Percentiles rank a stretch among this genome's conserved stretches.
Evolutionary conservation across 2,113 vertebrate genomes (phyloP).

Genomic region (Silurus glanis): DNA sequence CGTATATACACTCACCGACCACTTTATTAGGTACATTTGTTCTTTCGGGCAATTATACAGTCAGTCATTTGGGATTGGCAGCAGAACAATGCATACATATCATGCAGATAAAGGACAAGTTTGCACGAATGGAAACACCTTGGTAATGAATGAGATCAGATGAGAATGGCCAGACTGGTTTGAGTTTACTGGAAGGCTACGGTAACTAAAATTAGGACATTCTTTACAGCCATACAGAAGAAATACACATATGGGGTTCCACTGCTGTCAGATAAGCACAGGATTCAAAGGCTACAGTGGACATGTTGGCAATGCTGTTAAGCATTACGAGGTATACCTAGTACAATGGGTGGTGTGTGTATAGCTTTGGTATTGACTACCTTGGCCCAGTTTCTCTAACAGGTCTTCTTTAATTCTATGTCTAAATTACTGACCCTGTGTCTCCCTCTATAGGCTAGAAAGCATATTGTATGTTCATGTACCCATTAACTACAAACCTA

Average conservation of each 20-base stretch:
- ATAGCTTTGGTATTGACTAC: background rate
- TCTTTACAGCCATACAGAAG: background rate
- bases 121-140: background rate
- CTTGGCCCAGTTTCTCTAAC: background rate
- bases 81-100: background rate
- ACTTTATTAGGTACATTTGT: background rate
- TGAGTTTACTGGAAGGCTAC: background rate
- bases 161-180: background rate
- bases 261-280: background rate
- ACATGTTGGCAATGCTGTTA: background rate
- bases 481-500: background rate
- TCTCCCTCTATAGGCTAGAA: conserved; percentile 27
- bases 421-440: background rate
- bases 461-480: background rate
- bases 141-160: background rate
- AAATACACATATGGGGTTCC: background rate
- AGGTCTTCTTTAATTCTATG: background rate
- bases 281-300: background rate
- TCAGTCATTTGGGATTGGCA: background rate
- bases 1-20: background rate
- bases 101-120: background rate
- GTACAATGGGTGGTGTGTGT: background rate
- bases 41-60: background rate
- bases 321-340: background rate
- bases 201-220: background rate